Evolutionary conservation across 2,888 invertebrate genomes (phyloP).

Genomic region (Sicus ferrugineus): DNA sequence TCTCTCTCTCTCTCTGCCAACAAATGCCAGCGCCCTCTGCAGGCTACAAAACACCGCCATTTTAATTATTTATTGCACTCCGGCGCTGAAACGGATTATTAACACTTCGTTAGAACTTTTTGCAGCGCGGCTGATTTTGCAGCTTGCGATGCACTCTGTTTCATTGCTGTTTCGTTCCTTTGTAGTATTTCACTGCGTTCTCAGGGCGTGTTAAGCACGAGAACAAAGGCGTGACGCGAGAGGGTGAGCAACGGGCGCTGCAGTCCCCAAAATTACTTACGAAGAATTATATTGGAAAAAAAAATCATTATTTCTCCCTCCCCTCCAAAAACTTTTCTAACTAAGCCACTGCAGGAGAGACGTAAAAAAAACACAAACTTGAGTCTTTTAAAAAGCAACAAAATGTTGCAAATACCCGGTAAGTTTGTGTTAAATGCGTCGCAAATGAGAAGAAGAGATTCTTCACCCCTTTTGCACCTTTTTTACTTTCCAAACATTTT

Average conservation of each 20-base stretch:
- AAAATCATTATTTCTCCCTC: no score
- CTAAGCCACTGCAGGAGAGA: no score
- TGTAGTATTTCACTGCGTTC: background rate
- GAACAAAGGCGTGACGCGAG: no score
- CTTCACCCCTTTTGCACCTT: no score
- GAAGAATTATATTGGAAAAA: no score
- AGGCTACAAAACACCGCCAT: background rate
- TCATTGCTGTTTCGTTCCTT: background rate
- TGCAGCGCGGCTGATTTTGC: background rate
- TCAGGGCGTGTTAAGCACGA: no score
- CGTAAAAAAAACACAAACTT: no score
- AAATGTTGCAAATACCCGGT: background rate
- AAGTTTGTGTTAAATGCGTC: background rate
- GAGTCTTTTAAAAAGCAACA: no score
- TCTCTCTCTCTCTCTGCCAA: background rate
- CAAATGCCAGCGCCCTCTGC: background rate
- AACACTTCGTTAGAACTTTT: slow-evolving; percentile 45
- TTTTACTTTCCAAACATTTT: no score
- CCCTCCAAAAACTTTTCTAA: no score
- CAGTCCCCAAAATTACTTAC: background rate
- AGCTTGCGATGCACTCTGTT: background rate
- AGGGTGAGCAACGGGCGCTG: no score
- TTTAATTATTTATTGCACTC: slow-evolving; percentile 38
- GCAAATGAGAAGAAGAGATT: background rate
- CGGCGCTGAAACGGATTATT: slow-evolving; percentile 42